Conservation (phyloP, 2,888 invertebrate genomes). For the Drosophila greeni region DNA sequence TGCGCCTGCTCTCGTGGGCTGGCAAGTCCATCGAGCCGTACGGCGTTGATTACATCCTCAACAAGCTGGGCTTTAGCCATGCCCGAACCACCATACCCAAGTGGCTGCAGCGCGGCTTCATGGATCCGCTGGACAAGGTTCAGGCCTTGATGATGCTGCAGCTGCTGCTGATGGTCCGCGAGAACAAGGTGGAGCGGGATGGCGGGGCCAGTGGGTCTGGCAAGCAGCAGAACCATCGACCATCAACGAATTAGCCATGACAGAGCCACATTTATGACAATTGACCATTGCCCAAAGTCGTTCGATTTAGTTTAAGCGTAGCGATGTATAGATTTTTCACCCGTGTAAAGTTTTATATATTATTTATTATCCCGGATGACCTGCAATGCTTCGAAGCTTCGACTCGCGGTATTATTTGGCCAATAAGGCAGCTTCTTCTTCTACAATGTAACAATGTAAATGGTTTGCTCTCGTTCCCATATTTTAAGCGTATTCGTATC, state of each 20-base stretch:
- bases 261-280: constrained; percentile 55
- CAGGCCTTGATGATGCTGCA: constrained; percentile 88
- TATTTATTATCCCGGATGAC: constrained; percentile 30
- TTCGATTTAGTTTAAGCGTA: constrained; percentile 49
- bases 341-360: constrained; percentile 33
- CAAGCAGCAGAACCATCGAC: constrained; percentile 56
- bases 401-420: constrained; percentile 35
- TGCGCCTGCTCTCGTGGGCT: constrained; percentile 91
- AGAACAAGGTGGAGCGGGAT: constrained; percentile 77
- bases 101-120: constrained; percentile 98
- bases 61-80: constrained; percentile 98
- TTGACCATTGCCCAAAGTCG: constrained; percentile 44
- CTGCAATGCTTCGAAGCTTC: constrained; percentile 9
- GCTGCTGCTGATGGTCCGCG: constrained; percentile 83
- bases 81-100: constrained; percentile 99
- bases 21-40: constrained; percentile 98
- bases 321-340: constrained; percentile 42
- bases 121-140: constrained; percentile 97
- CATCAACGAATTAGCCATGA: constrained; percentile 53
- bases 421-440: constrained; percentile 30
- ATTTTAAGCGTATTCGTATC: constrained; percentile 21
- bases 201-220: constrained; percentile 10
- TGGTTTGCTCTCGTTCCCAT: constrained; percentile 39
- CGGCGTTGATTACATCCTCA: constrained; percentile 98
- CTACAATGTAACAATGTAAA: constrained; percentile 40